A percentile compares a stretch with the other conserved stretches of the same genome.
These are phyloP conservation scores for Lichenostomus cassidix DNA, from an alignment of 2,113 vertebrate species.

Conservation along the genomic window DNA sequence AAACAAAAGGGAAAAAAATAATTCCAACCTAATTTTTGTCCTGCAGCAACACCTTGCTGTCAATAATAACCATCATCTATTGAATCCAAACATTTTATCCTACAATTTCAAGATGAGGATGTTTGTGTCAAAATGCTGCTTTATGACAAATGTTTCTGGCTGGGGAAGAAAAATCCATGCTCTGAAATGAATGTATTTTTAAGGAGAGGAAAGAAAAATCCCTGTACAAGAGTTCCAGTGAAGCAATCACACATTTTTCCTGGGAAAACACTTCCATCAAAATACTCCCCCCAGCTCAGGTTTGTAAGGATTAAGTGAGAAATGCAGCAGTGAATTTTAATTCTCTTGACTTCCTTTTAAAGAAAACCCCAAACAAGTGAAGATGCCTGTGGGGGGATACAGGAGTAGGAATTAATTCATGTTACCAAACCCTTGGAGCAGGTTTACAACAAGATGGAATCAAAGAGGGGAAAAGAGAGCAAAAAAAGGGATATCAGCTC, in stretches of 20 bases:
- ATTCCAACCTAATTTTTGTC: neutral
- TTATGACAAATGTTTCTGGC: neutral
- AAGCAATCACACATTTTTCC: neutral
- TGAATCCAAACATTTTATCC: neutral
- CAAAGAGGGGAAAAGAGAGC: neutral
- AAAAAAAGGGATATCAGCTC: neutral
- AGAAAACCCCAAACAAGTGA: neutral
- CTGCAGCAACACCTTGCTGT: neutral
- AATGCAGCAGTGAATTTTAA: neutral
- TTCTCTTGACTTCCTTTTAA: neutral
- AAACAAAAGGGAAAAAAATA: accelerated
- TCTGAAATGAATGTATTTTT: neutral
- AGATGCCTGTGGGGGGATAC: neutral
- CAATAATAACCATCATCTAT: neutral
- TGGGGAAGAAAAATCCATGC: neutral
- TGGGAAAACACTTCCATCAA: neutral
- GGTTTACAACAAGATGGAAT: neutral
- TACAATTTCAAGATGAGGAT: neutral
- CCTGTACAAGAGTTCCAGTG: neutral
- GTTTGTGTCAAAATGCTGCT: neutral
- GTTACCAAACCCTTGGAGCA: neutral
- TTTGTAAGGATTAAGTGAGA: neutral
- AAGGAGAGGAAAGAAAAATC: neutral
- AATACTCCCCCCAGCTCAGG: neutral
- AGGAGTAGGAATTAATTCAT: neutral